phyloP scores from a whole-genome alignment of 2,797 vertebrate genomes.

The Phalanger gymnotis region DNA sequence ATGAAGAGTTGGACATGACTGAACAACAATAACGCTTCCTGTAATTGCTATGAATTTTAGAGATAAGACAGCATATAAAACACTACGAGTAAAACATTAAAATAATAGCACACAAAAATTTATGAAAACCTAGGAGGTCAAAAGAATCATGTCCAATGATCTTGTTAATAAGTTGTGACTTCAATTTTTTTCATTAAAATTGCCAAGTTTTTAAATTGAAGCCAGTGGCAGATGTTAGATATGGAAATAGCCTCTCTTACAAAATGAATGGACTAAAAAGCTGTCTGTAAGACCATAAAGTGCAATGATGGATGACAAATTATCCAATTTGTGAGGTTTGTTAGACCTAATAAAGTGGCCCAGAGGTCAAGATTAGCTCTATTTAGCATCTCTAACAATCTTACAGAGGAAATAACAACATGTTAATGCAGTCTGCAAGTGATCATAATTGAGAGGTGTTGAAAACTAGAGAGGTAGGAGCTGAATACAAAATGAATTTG shows the following conservation, averaged over 20 bases:
- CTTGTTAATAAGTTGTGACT: not conserved
- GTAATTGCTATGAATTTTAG: not conserved
- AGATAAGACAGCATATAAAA: not conserved
- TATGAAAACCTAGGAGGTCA: not conserved
- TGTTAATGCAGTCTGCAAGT: not conserved
- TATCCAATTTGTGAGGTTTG: conserved; percentile 58
- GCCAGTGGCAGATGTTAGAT: conserved; percentile 71
- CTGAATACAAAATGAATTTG: not conserved
- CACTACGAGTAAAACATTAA: not conserved
- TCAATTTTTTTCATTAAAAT: conserved; percentile 56
- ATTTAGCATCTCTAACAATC: conserved; percentile 47
- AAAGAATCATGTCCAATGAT: not conserved
- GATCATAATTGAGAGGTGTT: not conserved
- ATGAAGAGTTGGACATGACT: not conserved
- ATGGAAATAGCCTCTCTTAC: conserved; percentile 62
- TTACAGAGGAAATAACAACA: not conserved
- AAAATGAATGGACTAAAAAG: conserved; percentile 57
- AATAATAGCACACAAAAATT: not conserved
- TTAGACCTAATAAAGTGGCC: conserved; percentile 59
- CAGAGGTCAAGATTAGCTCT: conserved; percentile 57
- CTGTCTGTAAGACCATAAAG: conserved; percentile 53
- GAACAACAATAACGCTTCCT: not conserved
- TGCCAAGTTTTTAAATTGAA: conserved; percentile 51
- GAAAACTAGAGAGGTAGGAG: not conserved
- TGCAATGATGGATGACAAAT: conserved; percentile 65